phyloP scores from a whole-genome alignment of 2,888 invertebrate species.

The Lamellibrachia satsuma region DNA sequence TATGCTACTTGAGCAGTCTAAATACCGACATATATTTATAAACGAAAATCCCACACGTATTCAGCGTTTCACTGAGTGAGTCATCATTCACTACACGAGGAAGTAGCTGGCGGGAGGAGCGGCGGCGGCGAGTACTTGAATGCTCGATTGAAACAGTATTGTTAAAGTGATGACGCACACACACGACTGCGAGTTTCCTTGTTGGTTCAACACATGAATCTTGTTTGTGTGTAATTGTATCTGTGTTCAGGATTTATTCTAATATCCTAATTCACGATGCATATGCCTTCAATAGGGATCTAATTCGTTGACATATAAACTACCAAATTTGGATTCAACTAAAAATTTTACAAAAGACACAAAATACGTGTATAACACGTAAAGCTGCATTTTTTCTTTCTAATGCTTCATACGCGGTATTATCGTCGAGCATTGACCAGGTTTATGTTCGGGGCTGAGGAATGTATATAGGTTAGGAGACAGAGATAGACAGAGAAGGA shows the following conservation, averaged over 20 bases:
- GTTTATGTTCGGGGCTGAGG: background rate
- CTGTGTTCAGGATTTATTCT: background rate
- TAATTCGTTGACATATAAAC: background rate
- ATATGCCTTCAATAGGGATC: background rate
- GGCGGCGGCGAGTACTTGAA: background rate
- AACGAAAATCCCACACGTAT: background rate
- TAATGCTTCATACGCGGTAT: no score
- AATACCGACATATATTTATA: background rate
- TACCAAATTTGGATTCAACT: no score
- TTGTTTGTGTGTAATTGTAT: background rate
- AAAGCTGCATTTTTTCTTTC: no score
- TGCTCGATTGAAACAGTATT: background rate
- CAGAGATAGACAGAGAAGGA: background rate
- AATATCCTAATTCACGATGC: background rate
- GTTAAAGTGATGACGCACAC: background rate
- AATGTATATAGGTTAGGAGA: background rate
- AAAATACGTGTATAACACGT: background rate
- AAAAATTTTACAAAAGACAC: no score
- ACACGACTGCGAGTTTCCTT: background rate
- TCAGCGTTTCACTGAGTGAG: background rate
- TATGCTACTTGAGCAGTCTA: background rate
- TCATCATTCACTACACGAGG: background rate
- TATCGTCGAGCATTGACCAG: background rate
- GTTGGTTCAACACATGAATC: background rate
- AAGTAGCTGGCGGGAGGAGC: background rate